A percentile compares a stretch with the other conserved stretches of the same genome.
Evolutionary conservation across 37 sponge, comb jelly and placozoan genomes (phyloP).

Genomic region (Halichondria panicea): DNA sequence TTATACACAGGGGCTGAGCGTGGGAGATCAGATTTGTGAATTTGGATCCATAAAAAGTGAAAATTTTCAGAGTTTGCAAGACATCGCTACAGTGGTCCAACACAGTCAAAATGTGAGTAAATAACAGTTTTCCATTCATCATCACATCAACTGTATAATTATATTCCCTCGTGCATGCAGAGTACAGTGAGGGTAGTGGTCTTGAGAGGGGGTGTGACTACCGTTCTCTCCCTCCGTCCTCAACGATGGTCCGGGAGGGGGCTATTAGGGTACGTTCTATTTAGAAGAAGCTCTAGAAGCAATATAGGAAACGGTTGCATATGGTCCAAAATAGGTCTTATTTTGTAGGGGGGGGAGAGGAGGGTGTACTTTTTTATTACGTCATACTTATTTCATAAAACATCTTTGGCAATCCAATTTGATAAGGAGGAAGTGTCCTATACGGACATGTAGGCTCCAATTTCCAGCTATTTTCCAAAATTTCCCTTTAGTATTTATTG

Average conservation of each 20-base stretch:
- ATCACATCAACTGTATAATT: neutral
- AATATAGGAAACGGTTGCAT: no score
- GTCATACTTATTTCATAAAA: no score
- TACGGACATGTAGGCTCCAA: no score
- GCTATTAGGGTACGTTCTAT: conserved; percentile 65
- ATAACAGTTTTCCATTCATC: neutral
- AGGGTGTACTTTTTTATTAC: no score
- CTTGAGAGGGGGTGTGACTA: conserved; percentile 23
- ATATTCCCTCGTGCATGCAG: conserved; percentile 9
- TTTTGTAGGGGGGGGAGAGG: no score
- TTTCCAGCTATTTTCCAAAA: no score
- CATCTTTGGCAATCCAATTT: no score
- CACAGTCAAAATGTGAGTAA: conserved; percentile 75
- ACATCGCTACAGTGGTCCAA: conserved; percentile 72
- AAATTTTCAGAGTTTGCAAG: conserved; percentile 61
- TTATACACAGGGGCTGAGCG: conserved; percentile 73
- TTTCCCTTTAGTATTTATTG: no score
- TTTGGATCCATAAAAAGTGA: conserved; percentile 74
- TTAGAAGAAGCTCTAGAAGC: neutral
- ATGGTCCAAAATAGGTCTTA: no score
- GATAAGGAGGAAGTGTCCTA: no score
- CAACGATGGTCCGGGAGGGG: conserved; percentile 80
- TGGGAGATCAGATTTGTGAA: conserved; percentile 62
- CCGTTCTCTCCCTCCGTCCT: conserved; percentile 55
- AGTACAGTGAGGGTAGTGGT: conserved; percentile 65